Percentiles rank a stretch among this genome's conserved stretches.
These are phyloP conservation scores for Megathymus violae DNA, from an alignment of 1,140 invertebrate species.

Conservation along the genomic window DNA sequence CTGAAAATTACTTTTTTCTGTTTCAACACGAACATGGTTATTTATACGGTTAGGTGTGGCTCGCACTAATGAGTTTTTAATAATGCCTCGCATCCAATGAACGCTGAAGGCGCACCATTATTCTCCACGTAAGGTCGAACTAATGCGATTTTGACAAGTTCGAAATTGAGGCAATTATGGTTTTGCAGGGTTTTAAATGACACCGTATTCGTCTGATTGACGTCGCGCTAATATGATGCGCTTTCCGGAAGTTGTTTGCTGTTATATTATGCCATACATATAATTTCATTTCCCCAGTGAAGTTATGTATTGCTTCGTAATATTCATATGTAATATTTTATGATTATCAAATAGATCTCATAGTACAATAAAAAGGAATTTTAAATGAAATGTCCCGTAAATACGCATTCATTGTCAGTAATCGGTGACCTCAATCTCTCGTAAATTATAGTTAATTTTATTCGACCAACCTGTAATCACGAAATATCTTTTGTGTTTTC, in stretches of 20 bases:
- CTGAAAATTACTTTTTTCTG: constrained; percentile 79
- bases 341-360: no score
- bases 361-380: no score
- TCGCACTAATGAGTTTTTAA: constrained; percentile 81
- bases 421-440: no score
- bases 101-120: constrained; percentile 69
- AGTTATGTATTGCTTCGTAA: no score
- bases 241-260: constrained; percentile 61
- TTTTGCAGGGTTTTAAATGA: constrained; percentile 76
- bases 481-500: no score
- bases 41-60: constrained; percentile 76
- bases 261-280: constrained; percentile 11
- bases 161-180: constrained; percentile 78
- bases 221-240: constrained; percentile 53
- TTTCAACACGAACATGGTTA: constrained; percentile 72
- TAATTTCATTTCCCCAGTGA: no score
- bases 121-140: constrained; percentile 61
- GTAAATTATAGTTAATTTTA: no score
- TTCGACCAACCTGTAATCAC: no score
- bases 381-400: no score
- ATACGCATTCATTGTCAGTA: no score
- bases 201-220: constrained; percentile 60
- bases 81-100: constrained; percentile 73
- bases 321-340: no score
- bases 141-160: constrained; percentile 83